These are phyloP conservation scores for Melolontha melolontha DNA, from an alignment of 2,888 invertebrate genomes.

Conservation along the genomic window DNA sequence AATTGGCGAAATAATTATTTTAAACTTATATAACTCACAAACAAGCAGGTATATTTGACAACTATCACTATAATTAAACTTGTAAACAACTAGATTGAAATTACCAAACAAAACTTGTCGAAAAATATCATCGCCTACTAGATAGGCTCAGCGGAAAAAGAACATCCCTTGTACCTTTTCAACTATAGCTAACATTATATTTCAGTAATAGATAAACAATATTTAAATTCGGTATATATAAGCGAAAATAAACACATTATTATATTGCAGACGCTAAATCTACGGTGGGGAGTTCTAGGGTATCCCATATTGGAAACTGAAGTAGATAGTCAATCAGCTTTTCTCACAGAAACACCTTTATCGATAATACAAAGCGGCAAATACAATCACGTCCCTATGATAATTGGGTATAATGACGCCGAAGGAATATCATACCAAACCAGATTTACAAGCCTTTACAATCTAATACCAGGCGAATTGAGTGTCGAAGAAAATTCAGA, in stretches of 20 bases:
- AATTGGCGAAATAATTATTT: too few relatives aligned
- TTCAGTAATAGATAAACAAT: too few relatives aligned
- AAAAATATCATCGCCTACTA: too few relatives aligned
- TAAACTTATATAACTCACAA: too few relatives aligned
- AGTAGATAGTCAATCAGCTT: constrained; percentile 42
- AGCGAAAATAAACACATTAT: background rate
- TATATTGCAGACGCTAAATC: background rate
- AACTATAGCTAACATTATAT: too few relatives aligned
- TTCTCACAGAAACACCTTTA: constrained; percentile 42
- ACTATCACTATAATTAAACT: too few relatives aligned
- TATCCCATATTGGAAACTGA: constrained; percentile 46
- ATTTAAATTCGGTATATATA: too few relatives aligned
- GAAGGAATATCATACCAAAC: constrained; percentile 44
- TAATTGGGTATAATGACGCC: constrained; percentile 48
- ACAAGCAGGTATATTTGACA: too few relatives aligned
- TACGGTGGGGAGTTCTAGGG: background rate
- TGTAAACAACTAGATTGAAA: too few relatives aligned
- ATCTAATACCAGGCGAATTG: constrained; percentile 46
- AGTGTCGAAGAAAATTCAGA: constrained; percentile 26
- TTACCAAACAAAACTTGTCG: too few relatives aligned
- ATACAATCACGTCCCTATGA: constrained; percentile 46
- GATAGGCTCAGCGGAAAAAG: too few relatives aligned
- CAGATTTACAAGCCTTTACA: background rate
- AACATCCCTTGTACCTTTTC: too few relatives aligned
- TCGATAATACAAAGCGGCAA: constrained; percentile 42